These are phyloP conservation scores for Anthopleura sola DNA, from an alignment of 64 coral and sea anemone genomes.

Conservation along the genomic window DNA sequence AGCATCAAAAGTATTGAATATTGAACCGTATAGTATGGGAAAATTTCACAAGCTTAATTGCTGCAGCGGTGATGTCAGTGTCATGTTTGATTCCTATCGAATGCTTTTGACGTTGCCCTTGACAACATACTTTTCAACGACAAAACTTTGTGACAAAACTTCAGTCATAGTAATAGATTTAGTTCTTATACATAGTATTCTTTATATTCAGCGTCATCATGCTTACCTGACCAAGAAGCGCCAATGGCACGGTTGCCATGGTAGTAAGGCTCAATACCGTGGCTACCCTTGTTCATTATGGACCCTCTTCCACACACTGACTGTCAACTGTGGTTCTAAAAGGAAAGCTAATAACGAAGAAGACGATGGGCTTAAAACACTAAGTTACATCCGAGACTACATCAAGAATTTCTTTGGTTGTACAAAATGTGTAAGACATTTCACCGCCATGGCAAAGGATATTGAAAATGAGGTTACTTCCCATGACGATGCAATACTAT, in stretches of 20 bases:
- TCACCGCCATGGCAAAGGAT: slow-evolving; percentile 64
- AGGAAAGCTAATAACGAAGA: background rate
- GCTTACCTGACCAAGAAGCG: slow-evolving; percentile 42
- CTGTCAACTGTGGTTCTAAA: slow-evolving; percentile 66
- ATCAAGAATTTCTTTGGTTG: slow-evolving; percentile 89
- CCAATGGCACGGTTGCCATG: slow-evolving; percentile 65
- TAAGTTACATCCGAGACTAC: slow-evolving; percentile 70
- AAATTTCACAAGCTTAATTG: too few species aligned
- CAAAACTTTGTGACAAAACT: too few species aligned
- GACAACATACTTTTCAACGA: too few species aligned
- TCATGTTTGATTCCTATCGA: too few species aligned
- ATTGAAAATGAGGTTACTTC: slow-evolving; percentile 65
- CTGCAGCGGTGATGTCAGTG: too few species aligned
- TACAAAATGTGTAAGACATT: slow-evolving; percentile 69
- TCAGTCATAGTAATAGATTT: too few species aligned
- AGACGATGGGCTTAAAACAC: slow-evolving; percentile 35
- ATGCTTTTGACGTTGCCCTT: too few species aligned
- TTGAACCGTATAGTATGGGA: too few species aligned
- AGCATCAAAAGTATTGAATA: too few species aligned
- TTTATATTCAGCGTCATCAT: background rate
- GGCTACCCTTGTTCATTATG: slow-evolving; percentile 90
- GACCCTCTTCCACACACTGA: slow-evolving; percentile 91
- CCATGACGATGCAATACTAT: slow-evolving; percentile 76
- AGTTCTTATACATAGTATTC: background rate
- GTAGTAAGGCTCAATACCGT: slow-evolving; percentile 72